Evolutionary conservation across 2,113 vertebrate species (phyloP).

Genomic region (Struthidea cinerea): DNA sequence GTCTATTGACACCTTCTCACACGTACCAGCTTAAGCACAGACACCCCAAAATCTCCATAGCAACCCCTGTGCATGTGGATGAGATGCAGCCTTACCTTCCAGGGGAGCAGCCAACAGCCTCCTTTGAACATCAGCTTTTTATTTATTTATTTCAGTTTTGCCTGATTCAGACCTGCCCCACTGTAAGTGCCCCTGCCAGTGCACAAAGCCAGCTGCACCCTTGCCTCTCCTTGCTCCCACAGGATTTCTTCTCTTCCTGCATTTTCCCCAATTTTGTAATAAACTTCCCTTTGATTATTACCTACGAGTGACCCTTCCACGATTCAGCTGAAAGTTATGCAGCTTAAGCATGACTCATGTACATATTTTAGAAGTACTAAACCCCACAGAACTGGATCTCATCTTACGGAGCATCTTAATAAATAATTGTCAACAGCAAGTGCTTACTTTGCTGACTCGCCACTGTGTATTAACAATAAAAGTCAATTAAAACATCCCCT

Average conservation of each 20-base stretch:
- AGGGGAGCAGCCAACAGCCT: background rate
- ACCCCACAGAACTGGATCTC: background rate
- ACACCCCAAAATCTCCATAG: slow-evolving; percentile 61
- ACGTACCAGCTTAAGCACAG: slow-evolving; percentile 48
- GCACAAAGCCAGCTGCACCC: background rate
- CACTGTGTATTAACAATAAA: background rate
- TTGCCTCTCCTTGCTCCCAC: background rate
- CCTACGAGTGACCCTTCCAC: background rate
- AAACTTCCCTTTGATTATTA: background rate
- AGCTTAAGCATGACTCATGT: background rate
- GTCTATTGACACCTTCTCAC: slow-evolving; percentile 48
- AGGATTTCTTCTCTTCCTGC: background rate
- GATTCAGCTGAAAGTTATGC: background rate
- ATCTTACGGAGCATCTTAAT: background rate
- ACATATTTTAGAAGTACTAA: background rate
- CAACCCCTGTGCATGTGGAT: slow-evolving; percentile 53
- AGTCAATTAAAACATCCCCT: background rate
- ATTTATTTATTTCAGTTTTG: background rate
- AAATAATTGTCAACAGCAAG: background rate
- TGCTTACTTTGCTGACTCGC: background rate
- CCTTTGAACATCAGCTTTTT: background rate
- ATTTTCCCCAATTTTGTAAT: background rate
- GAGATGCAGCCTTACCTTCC: slow-evolving; percentile 30
- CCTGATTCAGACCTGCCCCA: background rate
- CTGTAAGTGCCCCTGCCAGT: background rate